phyloP scores from a whole-genome alignment of 2,113 vertebrate species.

The Hepsetus odoe region DNA sequence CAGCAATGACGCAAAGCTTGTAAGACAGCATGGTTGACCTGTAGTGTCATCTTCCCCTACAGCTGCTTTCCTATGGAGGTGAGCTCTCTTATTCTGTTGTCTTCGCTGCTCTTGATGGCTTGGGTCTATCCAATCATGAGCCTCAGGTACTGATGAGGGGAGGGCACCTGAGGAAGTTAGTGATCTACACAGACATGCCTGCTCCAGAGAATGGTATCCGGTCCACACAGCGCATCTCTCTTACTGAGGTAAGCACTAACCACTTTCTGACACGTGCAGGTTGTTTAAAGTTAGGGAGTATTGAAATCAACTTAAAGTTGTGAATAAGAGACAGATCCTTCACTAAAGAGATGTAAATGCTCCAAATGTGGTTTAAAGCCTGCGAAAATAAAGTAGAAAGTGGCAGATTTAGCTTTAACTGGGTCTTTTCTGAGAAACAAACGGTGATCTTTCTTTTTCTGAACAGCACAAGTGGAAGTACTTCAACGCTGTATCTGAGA shows the following conservation, averaged over 20 bases:
- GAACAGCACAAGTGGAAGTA: slow-evolving; percentile 89
- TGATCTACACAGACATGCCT: slow-evolving; percentile 81
- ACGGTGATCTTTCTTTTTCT: slow-evolving; percentile 28
- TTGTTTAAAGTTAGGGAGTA: too few relatives aligned
- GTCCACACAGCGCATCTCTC: slow-evolving; percentile 73
- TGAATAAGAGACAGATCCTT: background rate
- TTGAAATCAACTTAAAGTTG: background rate
- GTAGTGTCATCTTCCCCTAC: background rate
- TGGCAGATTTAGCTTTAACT: background rate
- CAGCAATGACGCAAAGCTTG: too few relatives aligned
- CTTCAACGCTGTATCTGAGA: slow-evolving; percentile 89
- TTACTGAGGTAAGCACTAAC: slow-evolving; percentile 84
- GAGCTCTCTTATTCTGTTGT: slow-evolving; percentile 79
- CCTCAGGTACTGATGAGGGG: slow-evolving; percentile 92
- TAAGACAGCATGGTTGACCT: background rate
- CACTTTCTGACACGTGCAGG: background rate
- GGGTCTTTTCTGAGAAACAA: background rate
- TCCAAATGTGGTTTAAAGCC: too few relatives aligned
- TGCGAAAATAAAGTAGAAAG: background rate
- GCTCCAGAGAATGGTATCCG: slow-evolving; percentile 80
- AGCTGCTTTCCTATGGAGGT: slow-evolving; percentile 91
- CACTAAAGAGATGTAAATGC: too few relatives aligned
- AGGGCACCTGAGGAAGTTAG: slow-evolving; percentile 78
- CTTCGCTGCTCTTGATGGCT: slow-evolving; percentile 82
- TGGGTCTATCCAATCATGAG: slow-evolving; percentile 85